Evolutionary conservation across 2,888 invertebrate species (phyloP).

Genomic region (Yponomeuta malinellus): DNA sequence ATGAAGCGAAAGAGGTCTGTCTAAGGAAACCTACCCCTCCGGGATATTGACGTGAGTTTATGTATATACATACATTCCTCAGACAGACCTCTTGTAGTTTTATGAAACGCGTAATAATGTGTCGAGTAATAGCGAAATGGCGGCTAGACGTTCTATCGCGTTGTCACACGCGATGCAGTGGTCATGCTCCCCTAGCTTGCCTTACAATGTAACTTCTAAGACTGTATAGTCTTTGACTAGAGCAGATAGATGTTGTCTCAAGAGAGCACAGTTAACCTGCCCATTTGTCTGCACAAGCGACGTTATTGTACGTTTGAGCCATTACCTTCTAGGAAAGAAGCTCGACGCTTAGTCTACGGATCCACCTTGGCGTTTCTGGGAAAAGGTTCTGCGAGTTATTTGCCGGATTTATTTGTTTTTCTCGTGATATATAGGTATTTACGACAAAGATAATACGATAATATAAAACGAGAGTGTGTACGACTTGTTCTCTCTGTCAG

Average conservation of each 20-base stretch:
- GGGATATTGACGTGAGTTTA: too few species aligned
- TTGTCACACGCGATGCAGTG: too few species aligned
- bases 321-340: not conserved
- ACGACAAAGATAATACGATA: not conserved
- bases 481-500: too few species aligned
- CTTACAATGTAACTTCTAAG: not conserved
- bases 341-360: not conserved
- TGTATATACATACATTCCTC: too few species aligned
- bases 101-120: too few species aligned
- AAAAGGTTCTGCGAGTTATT: not conserved
- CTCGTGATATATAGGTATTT: not conserved
- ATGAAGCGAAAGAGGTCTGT: too few species aligned
- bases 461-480: too few species aligned
- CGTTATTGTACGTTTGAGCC: slow-evolving; percentile 9
- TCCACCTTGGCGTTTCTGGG: slow-evolving; percentile 1
- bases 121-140: too few species aligned
- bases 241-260: slow-evolving; percentile 7
- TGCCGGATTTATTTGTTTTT: not conserved
- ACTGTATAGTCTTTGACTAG: not conserved
- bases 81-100: too few species aligned
- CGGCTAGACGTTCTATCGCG: too few species aligned
- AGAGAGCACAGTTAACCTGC: slow-evolving; percentile 4
- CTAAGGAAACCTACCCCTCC: too few species aligned
- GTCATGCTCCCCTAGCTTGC: too few species aligned
- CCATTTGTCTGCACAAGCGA: slow-evolving; percentile 6